phyloP scores from a whole-genome alignment of 2,797 vertebrate species.

The Acrossocheilus wenchowensis region DNA sequence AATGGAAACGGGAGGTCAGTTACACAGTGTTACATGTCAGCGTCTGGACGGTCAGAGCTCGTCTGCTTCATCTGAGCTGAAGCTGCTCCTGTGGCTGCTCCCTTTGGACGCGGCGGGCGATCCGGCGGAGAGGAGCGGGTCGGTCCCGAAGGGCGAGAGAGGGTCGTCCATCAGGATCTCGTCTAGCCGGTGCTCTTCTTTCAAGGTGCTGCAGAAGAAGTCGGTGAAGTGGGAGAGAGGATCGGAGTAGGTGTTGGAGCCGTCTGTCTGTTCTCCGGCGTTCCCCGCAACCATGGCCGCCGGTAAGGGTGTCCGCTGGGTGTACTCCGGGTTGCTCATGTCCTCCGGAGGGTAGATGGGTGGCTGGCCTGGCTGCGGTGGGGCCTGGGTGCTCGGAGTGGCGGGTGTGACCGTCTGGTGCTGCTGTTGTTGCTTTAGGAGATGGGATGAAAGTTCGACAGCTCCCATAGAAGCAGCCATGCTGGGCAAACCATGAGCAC shows the following conservation, averaged over 20 bases:
- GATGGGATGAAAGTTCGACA: conserved; percentile 83
- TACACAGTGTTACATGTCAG: conserved; percentile 15
- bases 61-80: conserved; percentile 89
- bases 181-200: conserved; percentile 91
- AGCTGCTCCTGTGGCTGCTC: conserved; percentile 94
- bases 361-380: conserved; percentile 73
- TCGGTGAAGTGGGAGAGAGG: conserved; percentile 97
- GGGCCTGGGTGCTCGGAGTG: conserved; percentile 63
- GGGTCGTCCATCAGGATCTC: conserved; percentile 88
- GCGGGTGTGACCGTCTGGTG: conserved; percentile 70
- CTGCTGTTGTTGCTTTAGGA: conserved; percentile 79
- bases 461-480: conserved; percentile 80
- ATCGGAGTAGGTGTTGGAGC: conserved; percentile 89
- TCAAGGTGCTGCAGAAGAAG: conserved; percentile 93
- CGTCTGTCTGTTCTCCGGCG: conserved; percentile 75
- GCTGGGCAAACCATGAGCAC: conserved; percentile 89
- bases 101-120: conserved; percentile 90
- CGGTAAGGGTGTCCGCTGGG: conserved; percentile 78
- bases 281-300: conserved; percentile 64
- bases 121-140: conserved; percentile 89
- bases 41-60: conserved; percentile 79
- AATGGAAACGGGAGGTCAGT: conserved; percentile 46
- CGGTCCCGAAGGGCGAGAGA: conserved; percentile 87
- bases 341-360: conserved; percentile 83
- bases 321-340: conserved; percentile 81